A percentile compares a stretch with the other conserved stretches of the same genome.
phyloP scores from a whole-genome alignment of 2,797 vertebrate genomes.

The Gastrophryne carolinensis region DNA sequence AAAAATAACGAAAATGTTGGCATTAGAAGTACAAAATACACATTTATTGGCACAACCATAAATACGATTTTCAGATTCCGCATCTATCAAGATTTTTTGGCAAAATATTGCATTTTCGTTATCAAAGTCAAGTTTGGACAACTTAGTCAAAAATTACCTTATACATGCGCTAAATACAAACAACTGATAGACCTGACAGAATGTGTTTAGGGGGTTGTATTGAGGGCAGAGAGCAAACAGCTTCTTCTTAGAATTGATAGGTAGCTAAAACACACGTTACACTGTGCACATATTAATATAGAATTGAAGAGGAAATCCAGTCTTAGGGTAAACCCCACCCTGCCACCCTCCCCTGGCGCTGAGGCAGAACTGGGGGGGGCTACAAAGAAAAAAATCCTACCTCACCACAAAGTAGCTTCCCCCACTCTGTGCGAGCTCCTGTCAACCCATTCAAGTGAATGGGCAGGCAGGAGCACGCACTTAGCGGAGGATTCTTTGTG shows the following conservation, averaged over 20 bases:
- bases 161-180: slow-evolving; percentile 18
- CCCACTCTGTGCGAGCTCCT: too few relatives aligned
- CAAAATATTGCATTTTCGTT: slow-evolving; percentile 4
- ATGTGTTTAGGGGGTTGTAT: background rate
- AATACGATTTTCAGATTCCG: slow-evolving; percentile 15
- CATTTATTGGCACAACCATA: slow-evolving; percentile 33
- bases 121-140: slow-evolving; percentile 11
- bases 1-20: background rate
- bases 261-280: background rate
- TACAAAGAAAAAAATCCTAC: too few relatives aligned
- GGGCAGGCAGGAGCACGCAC: too few relatives aligned
- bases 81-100: slow-evolving; percentile 10
- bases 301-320: too few relatives aligned
- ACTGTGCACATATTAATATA: too few relatives aligned
- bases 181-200: background rate
- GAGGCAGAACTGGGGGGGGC: too few relatives aligned
- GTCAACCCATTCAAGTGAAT: too few relatives aligned
- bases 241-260: background rate
- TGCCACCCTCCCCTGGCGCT: too few relatives aligned
- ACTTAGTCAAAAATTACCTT: background rate
- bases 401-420: too few relatives aligned
- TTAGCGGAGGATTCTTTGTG: too few relatives aligned
- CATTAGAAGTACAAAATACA: slow-evolving; percentile 15
- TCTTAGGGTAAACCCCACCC: too few relatives aligned
- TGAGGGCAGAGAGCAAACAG: background rate